A percentile compares a stretch with the other conserved stretches of the same genome.
phyloP scores from a whole-genome alignment of 2,113 vertebrate species.

The Damaliscus lunatus region DNA sequence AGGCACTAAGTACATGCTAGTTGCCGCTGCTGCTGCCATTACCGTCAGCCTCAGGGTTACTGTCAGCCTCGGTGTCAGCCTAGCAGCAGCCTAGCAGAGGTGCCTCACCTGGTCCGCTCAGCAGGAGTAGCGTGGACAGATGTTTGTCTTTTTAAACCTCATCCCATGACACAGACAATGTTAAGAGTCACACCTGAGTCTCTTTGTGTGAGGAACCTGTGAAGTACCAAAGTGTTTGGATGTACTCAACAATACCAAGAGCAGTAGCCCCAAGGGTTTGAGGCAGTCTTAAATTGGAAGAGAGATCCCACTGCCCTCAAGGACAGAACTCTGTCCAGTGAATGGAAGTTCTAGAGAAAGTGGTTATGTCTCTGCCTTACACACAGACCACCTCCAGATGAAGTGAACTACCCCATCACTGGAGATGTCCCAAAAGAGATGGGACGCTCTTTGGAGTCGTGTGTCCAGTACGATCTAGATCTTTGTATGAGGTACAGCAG shows the following conservation, averaged over 20 bases:
- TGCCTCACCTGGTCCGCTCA: not conserved
- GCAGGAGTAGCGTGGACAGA: not conserved
- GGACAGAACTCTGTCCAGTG: not conserved
- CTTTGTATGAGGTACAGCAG: not conserved
- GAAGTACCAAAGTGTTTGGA: not conserved
- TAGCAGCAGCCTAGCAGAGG: not conserved
- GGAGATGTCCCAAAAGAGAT: not conserved
- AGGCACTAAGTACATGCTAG: not conserved
- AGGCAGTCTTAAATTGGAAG: not conserved
- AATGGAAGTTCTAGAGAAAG: not conserved
- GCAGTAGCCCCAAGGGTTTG: not conserved
- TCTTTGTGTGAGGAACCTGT: not conserved
- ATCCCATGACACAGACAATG: not conserved
- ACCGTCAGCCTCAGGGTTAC: not conserved
- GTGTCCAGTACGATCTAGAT: not conserved
- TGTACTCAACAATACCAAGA: not conserved
- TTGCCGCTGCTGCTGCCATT: accelerated
- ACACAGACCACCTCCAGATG: not conserved
- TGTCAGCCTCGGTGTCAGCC: not conserved
- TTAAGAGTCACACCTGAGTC: not conserved
- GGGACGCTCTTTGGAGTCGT: not conserved
- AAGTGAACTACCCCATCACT: not conserved
- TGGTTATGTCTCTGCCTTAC: not conserved
- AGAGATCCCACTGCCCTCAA: not conserved
- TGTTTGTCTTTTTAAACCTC: not conserved